Evolutionary conservation across 2,888 invertebrate genomes (phyloP).

Genomic region (Oegoconia quadripuncta): DNA sequence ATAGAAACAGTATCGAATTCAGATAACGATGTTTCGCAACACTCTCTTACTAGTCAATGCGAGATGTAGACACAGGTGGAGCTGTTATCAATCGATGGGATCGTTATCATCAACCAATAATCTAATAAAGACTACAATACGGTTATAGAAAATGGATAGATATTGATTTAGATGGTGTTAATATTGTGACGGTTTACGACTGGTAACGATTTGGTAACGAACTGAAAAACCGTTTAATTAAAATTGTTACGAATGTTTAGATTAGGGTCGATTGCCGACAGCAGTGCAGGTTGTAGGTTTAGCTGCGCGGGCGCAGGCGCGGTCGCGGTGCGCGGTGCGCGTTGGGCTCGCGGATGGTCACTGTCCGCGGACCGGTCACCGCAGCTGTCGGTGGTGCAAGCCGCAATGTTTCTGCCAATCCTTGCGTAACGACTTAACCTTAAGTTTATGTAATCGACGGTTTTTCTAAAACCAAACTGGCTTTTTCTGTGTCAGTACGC

Average conservation of each 20-base stretch:
- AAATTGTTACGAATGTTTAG: neutral
- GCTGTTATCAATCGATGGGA: neutral
- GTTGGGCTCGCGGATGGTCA: slow-evolving; percentile 16
- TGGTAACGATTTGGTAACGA: no score
- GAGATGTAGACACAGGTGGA: slow-evolving; percentile 1
- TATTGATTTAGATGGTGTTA: neutral
- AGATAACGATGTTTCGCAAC: slow-evolving; percentile 19
- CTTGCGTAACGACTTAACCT: slow-evolving; percentile 55
- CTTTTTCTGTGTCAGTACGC: no score
- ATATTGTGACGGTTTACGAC: neutral
- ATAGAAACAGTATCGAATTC: neutral
- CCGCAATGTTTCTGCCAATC: slow-evolving; percentile 24
- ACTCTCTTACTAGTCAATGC: neutral
- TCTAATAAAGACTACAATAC: neutral
- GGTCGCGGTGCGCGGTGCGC: slow-evolving; percentile 17
- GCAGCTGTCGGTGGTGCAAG: slow-evolving; percentile 8
- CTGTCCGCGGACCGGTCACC: slow-evolving; percentile 17
- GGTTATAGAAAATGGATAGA: neutral
- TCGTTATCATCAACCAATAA: slow-evolving; percentile 1
- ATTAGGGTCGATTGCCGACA: no score
- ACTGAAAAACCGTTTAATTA: neutral
- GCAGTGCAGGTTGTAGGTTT: no score
- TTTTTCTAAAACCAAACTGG: slow-evolving; percentile 45
- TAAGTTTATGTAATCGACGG: slow-evolving; percentile 55
- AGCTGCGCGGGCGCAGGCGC: neutral